Base-by-base conservation (phyloP, 2,888 invertebrate genomes). In the Timema cristinae region DNA sequence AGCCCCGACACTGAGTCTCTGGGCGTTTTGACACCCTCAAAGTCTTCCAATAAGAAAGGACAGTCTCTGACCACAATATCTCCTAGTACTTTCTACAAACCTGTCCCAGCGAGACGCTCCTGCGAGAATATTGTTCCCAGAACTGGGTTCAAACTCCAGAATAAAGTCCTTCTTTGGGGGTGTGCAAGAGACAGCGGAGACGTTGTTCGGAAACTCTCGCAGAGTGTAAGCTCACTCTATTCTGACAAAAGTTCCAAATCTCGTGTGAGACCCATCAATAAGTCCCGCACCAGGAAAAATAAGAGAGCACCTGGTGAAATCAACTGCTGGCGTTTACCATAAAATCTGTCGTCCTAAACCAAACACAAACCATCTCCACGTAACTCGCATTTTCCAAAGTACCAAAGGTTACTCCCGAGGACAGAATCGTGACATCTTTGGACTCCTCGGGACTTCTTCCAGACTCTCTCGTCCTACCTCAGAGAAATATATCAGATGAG, bases 101-200 rank as follows among this genome's bases (percentile, higher is more conserved):
- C 85, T 84, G 0, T 88, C 88, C 78, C 88, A 88, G 76, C 85
- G 86, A 0, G 86, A 85, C 79, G 49, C 77, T 67, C 52, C 49
- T 71, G 68, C 15, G 48, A 6, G 7, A 69, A 68, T 61, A 32
- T 50, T 50, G 68, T 72, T 72, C 50, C 50, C 54, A 7, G 72
- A 66, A 13, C 71, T 70, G 10, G 68, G 69, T 32, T 51, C n/a
- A 7, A 69, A 72, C 15, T 16, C 56, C n/a, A 32, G n/a, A 8
- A 7, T 15, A 6, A 71, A 73, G 32, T 66, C 50, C 32, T 32
- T 32, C 32, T 32, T 32, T 32, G 32, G 32, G 32, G 32, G 32
- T 32, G 32, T 32, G 32, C 32, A 32, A 1, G 32, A 4, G 32
- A 32, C 32, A 32, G 4, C 32, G 32, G 32, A 32, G 32, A 32